These are phyloP conservation scores for Glyphotaelius pellucidus DNA, from an alignment of 2,888 invertebrate genomes.

Conservation along the genomic window DNA sequence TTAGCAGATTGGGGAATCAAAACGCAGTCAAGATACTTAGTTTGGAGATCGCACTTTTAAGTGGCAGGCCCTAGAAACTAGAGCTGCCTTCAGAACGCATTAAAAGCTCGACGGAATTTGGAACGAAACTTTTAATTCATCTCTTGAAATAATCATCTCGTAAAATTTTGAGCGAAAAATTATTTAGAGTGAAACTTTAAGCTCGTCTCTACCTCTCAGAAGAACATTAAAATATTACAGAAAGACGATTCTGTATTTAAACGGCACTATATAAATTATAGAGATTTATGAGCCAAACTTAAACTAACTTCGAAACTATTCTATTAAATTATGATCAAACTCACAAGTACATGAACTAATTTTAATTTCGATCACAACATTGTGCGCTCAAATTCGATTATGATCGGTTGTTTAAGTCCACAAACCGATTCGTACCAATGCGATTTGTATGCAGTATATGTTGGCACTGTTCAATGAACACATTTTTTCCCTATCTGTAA, in stretches of 20 bases:
- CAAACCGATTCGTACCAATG: too few relatives aligned
- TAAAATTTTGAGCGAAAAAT: not conserved
- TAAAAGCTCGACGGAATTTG: not conserved
- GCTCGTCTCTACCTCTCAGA: not conserved
- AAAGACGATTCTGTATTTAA: too few relatives aligned
- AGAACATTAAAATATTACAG: not conserved
- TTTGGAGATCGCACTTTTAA: too few relatives aligned
- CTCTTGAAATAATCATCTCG: not conserved
- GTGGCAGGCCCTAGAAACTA: not conserved
- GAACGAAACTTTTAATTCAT: not conserved
- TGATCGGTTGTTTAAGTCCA: too few relatives aligned
- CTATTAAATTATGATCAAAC: not conserved
- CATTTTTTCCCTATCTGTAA: too few relatives aligned
- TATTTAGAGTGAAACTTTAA: not conserved
- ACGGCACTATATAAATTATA: too few relatives aligned
- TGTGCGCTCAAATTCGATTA: too few relatives aligned
- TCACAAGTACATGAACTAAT: too few relatives aligned
- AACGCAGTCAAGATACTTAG: not conserved
- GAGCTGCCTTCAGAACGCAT: not conserved
- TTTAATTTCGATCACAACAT: too few relatives aligned
- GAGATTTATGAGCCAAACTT: not conserved
- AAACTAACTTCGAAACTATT: not conserved
- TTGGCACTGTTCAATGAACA: too few relatives aligned
- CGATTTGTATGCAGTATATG: too few relatives aligned
- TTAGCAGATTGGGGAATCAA: not conserved